Percentiles rank a stretch among this genome's conserved stretches.
phyloP scores from a whole-genome alignment of 2,113 vertebrate genomes.

The Addax nasomaculatus region DNA sequence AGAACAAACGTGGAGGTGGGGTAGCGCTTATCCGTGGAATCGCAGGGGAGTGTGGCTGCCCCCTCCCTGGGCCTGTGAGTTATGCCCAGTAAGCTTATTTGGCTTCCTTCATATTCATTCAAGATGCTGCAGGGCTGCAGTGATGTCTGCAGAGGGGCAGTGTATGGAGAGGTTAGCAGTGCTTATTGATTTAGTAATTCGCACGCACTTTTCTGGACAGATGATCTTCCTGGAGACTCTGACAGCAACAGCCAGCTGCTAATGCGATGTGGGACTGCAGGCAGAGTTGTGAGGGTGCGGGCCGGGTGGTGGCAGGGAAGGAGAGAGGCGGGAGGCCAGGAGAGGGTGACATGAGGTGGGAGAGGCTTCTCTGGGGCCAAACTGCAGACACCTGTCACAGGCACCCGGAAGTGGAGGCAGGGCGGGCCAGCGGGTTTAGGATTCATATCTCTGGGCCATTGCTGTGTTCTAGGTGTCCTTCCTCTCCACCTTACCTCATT shows the following conservation, averaged over 20 bases:
- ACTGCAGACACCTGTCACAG: not conserved
- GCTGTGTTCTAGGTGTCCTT: not conserved
- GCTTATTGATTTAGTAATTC: constrained; percentile 77
- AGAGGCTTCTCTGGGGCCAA: too few species aligned
- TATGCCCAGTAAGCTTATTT: constrained; percentile 12
- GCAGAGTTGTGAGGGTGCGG: not conserved
- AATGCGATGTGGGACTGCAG: constrained; percentile 31
- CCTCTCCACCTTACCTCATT: not conserved
- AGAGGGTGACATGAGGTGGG: not conserved
- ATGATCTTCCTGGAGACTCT: constrained; percentile 67
- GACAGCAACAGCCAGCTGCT: constrained; percentile 43
- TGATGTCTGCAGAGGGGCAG: constrained; percentile 51
- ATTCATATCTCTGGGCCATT: not conserved
- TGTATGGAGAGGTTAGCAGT: constrained; percentile 67
- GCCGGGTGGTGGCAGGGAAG: not conserved
- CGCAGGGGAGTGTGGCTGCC: not conserved
- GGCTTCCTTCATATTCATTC: constrained; percentile 27
- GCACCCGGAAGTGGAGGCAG: not conserved
- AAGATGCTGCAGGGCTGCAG: not conserved
- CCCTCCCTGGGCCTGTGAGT: not conserved
- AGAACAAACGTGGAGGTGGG: not conserved
- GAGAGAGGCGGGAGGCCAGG: not conserved
- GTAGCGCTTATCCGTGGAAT: accelerated
- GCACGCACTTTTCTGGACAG: constrained; percentile 61
- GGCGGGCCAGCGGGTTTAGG: accelerated